These are phyloP conservation scores for Congeria kusceri DNA, from an alignment of 2,888 invertebrate genomes.

Conservation along the genomic window DNA sequence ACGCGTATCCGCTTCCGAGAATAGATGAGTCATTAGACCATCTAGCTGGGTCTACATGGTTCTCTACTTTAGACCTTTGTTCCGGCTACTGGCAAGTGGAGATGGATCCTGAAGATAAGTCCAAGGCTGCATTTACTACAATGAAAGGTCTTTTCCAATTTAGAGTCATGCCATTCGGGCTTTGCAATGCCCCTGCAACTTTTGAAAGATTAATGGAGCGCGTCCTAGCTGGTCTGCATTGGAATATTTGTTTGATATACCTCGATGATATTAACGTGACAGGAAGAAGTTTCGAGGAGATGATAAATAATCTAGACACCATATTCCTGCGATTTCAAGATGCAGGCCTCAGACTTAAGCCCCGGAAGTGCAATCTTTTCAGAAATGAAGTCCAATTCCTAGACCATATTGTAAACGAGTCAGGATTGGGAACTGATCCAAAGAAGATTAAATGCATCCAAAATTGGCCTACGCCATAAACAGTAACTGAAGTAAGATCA, in stretches of 20 bases:
- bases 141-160: conserved; percentile 53
- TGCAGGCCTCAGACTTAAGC: conserved; percentile 47
- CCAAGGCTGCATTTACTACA: conserved; percentile 59
- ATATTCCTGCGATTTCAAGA: conserved; percentile 22
- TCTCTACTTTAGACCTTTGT: conserved; percentile 54
- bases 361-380: conserved; percentile 30
- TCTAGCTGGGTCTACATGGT: conserved; percentile 36
- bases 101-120: conserved; percentile 36
- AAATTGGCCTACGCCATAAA: conserved; percentile 29
- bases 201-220: conserved; percentile 48
- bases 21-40: conserved; percentile 46
- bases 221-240: conserved; percentile 42
- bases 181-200: conserved; percentile 60
- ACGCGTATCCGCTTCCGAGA: conserved; percentile 43
- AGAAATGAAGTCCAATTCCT: conserved; percentile 21
- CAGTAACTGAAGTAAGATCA: conserved; percentile 29
- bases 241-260: conserved; percentile 43
- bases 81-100: conserved; percentile 65
- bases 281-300: conserved; percentile 34
- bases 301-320: conserved; percentile 17
- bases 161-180: conserved; percentile 64
- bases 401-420: conserved; percentile 26
- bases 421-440: conserved; percentile 35
- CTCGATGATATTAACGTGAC: conserved; percentile 41
- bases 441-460: conserved; percentile 16